Evolutionary conservation across 2,888 invertebrate genomes (phyloP).

Genomic region (Euphydryas editha): DNA sequence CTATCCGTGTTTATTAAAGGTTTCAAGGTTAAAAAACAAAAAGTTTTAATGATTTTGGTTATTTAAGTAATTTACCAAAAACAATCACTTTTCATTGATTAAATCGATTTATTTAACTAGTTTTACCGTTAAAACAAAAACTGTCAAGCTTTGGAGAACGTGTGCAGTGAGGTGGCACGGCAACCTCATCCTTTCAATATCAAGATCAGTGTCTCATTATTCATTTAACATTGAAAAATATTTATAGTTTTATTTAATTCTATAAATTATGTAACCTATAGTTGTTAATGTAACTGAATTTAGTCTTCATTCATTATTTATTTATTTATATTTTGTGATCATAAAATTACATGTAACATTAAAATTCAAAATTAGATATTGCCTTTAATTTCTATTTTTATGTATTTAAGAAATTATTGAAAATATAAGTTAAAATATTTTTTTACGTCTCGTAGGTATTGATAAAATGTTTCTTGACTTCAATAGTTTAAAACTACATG

Average conservation of each 20-base stretch:
- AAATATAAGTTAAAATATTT: too few relatives aligned
- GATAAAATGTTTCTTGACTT: too few relatives aligned
- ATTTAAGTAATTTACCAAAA: constrained; percentile 1
- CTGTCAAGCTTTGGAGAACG: constrained; percentile 32
- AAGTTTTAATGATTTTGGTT: too few relatives aligned
- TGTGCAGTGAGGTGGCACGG: constrained; percentile 40
- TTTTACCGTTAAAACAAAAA: constrained; percentile 21
- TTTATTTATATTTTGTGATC: neutral
- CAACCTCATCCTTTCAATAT: constrained; percentile 50
- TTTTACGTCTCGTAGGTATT: too few relatives aligned
- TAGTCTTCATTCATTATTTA: neutral
- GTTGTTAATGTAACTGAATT: constrained; percentile 35
- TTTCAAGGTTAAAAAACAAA: too few relatives aligned
- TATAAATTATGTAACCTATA: constrained; percentile 40
- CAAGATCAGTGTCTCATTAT: constrained; percentile 42
- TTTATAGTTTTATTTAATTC: constrained; percentile 17
- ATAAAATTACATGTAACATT: neutral
- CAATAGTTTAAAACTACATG: too few relatives aligned
- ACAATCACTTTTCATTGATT: constrained; percentile 2
- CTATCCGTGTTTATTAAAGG: too few relatives aligned
- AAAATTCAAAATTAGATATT: too few relatives aligned
- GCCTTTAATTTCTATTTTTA: too few relatives aligned
- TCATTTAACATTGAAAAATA: constrained; percentile 42
- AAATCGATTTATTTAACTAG: constrained; percentile 15
- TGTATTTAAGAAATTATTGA: too few relatives aligned